These are phyloP conservation scores for Charanyca ferruginea DNA, from an alignment of 2,888 invertebrate species.

Conservation along the genomic window DNA sequence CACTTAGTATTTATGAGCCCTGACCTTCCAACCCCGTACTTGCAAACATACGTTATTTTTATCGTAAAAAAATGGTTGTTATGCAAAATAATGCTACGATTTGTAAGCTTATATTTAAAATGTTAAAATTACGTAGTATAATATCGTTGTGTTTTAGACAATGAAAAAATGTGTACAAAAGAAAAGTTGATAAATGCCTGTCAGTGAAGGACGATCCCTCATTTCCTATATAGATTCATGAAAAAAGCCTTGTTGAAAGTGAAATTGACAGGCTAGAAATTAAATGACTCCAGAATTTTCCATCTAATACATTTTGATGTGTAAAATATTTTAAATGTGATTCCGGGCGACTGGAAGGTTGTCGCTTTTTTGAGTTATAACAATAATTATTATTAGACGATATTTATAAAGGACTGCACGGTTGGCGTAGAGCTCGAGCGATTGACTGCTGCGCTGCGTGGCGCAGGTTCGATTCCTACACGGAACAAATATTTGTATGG, in stretches of 20 bases:
- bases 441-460: too few relatives aligned
- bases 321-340: too few relatives aligned
- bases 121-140: neutral
- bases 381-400: too few relatives aligned
- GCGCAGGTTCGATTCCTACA: too few relatives aligned
- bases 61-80: slow-evolving; percentile 4
- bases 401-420: too few relatives aligned
- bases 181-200: slow-evolving; percentile 9
- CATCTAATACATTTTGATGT: neutral
- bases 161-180: slow-evolving; percentile 26
- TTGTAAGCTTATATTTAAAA: slow-evolving; percentile 8
- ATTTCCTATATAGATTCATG: slow-evolving; percentile 29
- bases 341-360: too few relatives aligned
- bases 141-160: slow-evolving; percentile 19
- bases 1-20: slow-evolving; percentile 59
- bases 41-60: slow-evolving; percentile 32
- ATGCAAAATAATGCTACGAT: slow-evolving; percentile 2
- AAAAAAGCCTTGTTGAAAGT: slow-evolving; percentile 13
- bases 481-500: too few relatives aligned
- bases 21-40: slow-evolving; percentile 52
- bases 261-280: slow-evolving; percentile 13
- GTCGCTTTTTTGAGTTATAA: too few relatives aligned
- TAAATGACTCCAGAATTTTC: neutral
- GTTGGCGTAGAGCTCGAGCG: too few relatives aligned
- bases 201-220: slow-evolving; percentile 18